Evolutionary conservation across 1,140 invertebrate species (phyloP).

Genomic region (Cheumatopsyche charites): DNA sequence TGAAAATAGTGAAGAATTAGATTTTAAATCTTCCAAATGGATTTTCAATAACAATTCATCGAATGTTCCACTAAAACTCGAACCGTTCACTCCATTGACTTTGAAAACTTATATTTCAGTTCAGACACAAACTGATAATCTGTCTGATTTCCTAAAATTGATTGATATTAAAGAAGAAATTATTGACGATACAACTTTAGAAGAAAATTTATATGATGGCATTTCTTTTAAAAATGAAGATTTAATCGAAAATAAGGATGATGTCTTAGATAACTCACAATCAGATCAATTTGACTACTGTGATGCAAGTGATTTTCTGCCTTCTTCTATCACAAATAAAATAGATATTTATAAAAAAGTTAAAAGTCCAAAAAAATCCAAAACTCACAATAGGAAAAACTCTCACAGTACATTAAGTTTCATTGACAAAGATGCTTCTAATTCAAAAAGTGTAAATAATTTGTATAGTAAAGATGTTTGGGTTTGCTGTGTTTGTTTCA

Average conservation of each 20-base stretch:
- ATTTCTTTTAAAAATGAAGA: slow-evolving; percentile 14
- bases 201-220: slow-evolving; percentile 1
- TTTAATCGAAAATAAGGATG: slow-evolving; percentile 1
- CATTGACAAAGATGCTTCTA: not conserved
- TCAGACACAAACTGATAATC: slow-evolving; percentile 7
- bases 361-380: not conserved
- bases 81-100: not conserved
- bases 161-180: slow-evolving; percentile 40
- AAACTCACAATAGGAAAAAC: not conserved
- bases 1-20: not conserved
- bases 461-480: slow-evolving; percentile 26
- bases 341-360: not conserved
- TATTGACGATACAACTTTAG: not conserved
- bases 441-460: not conserved
- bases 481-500: slow-evolving; percentile 57
- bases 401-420: not conserved
- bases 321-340: not conserved
- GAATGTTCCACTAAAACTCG: not conserved
- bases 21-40: not conserved
- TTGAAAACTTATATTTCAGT: not conserved
- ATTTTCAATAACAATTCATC: not conserved
- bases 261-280: not conserved
- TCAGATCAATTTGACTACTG: slow-evolving; percentile 13
- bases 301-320: not conserved
- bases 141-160: not conserved